Base-by-base conservation (phyloP, 1,140 invertebrate genomes). In the Babylonia areolata region DNA sequence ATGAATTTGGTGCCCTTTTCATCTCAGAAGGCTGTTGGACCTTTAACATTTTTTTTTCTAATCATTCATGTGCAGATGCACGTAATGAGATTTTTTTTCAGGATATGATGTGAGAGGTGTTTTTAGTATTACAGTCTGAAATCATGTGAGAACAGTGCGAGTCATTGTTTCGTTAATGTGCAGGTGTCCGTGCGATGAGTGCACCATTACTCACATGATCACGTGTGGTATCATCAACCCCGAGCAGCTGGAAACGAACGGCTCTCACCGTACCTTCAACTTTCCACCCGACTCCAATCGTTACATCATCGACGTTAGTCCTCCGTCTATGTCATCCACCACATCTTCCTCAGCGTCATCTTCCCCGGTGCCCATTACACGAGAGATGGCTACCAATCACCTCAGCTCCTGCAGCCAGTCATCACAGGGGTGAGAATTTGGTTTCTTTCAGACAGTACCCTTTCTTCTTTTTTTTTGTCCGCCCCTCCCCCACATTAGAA, bases 131-230 rank as follows among this genome's bases (percentile, higher is more conserved):
- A 17, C 17, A 51, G 9, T 0, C 9, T 51, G 46, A 51, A 51
- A 51, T 51, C 46, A 51, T 12, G 46, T 9, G 17, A 12, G 46
- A 51, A 51, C 46, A 51, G 9, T 51, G 46, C 9, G 46, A 51
- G 0, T 51, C 46, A 51, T 64, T 1, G 17, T 64, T 20, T 12
- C 28, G 15, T 64, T 64, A 6, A 23, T 64, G 20, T 40, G 12
- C 87, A 94, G 94, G 78, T 94, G 94, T 91, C 92, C 94, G 1
- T 94, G 93, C 92, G 93, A 94, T 91, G 94, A 94, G 80, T 94
- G 93, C 87, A 94, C 93, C 42, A 94, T 93, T 64, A 93, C 92
- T 33, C 93, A 94, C 80, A 92, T 94, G 91, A 94, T 94, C 58
- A 94, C 93, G 2, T 94, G 94, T 91, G 93, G 93, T 58, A 93